Base-by-base conservation (phyloP, 1,140 invertebrate genomes). In the Bursaphelenchus mucronatus region DNA sequence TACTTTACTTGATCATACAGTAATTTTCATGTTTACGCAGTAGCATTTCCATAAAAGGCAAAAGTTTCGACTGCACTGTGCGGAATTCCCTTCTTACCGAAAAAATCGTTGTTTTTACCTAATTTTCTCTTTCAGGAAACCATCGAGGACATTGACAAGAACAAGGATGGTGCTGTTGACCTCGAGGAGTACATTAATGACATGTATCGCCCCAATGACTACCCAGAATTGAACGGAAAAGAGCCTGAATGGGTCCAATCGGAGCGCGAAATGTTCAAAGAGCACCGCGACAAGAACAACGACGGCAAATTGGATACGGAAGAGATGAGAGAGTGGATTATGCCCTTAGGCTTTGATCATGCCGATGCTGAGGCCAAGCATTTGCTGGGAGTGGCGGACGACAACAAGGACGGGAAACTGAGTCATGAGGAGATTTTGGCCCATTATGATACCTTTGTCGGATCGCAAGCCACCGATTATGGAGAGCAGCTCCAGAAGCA, bases 391-490 rank as follows among this genome's bases (percentile, higher is more conserved):
- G 90, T 94, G 81, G 90, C 94, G 3, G 95, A 99, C 83, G 82
- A 85, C 0, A 88, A 98, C 83, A 88, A 88, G 3, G 94, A 98
- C 84, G 88, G 90, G 67, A 88, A 89, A 79, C 84, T 99, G 7
- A 90, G 89, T 4, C 92, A 91, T 82, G 87, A 89, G 7, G 95
- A 99, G 85, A 89, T 98, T 57, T 81, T 98, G 0, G 88, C 89
- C 45, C 96, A 97, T 81, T 97, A 97, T 82, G 94, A 98, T 82
- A 84, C 96, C 1, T 99, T 98, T 83, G 94, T 97, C 0, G 94
- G 94, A 41, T 97, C 93, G 13, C 94, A 98, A 82, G 95, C 93
- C 0, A 97, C 94, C 0, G 94, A 97, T 83, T 99, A 97, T 83
- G 95, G 95, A 0, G 92, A 97, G 82, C 93, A 93, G 8, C 83